phyloP scores from a whole-genome alignment of 2,888 invertebrate species.

The Protophormia terraenovae region DNA sequence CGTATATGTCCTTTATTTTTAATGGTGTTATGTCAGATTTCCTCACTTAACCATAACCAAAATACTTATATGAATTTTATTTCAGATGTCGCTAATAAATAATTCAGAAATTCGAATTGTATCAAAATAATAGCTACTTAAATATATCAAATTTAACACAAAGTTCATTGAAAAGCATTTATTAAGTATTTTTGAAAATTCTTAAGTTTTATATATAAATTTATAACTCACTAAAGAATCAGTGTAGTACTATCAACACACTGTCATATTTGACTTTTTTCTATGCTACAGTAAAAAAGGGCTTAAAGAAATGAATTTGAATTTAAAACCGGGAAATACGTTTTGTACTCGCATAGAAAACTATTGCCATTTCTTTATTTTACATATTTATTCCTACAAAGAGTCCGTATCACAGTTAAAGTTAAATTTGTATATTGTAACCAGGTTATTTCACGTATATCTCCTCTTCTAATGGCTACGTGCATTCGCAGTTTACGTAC shows the following conservation, averaged over 20 bases:
- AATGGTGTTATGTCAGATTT: too few relatives aligned
- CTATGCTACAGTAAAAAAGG: neutral
- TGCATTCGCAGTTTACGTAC: slow-evolving; percentile 23
- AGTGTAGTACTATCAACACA: slow-evolving; percentile 15
- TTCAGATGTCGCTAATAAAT: too few relatives aligned
- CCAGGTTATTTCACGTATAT: slow-evolving; percentile 14
- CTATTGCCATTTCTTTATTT: slow-evolving; percentile 49
- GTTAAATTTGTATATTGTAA: slow-evolving; percentile 13
- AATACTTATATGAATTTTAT: too few relatives aligned
- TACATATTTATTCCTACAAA: neutral
- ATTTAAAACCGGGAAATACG: slow-evolving; percentile 33
- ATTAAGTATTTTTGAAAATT: too few relatives aligned
- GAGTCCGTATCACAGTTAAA: neutral
- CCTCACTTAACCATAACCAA: too few relatives aligned
- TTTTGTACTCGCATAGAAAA: slow-evolving; percentile 21
- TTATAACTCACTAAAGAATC: neutral
- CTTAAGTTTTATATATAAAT: too few relatives aligned
- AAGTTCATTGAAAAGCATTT: too few relatives aligned
- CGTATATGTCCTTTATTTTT: too few relatives aligned
- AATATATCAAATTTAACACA: too few relatives aligned
- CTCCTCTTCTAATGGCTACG: slow-evolving; percentile 6
- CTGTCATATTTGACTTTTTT: neutral
- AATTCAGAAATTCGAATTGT: too few relatives aligned
- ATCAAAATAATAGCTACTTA: too few relatives aligned
- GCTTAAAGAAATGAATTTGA: neutral